These are phyloP conservation scores for Capromys pilorides DNA, from an alignment of 2,797 vertebrate genomes.

Conservation along the genomic window DNA sequence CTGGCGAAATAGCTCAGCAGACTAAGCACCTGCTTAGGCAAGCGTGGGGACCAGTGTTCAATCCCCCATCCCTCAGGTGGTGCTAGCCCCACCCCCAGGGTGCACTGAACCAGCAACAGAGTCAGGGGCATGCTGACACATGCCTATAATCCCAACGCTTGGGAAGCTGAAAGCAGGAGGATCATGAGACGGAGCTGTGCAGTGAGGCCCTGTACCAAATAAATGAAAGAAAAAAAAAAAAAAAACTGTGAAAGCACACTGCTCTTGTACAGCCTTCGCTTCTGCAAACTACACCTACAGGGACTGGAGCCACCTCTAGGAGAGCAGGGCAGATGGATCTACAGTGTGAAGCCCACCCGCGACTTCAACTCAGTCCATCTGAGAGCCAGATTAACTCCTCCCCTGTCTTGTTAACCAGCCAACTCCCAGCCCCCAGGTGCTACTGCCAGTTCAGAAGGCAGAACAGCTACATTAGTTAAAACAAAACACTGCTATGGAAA, in stretches of 20 bases:
- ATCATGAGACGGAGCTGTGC: too few relatives aligned
- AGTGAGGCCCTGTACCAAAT: too few relatives aligned
- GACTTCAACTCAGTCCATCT: neutral
- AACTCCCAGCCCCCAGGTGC: too few relatives aligned
- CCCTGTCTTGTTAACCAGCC: neutral
- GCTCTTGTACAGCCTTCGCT: neutral
- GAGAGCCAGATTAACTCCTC: neutral
- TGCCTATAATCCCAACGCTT: too few relatives aligned
- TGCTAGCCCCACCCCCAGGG: too few relatives aligned
- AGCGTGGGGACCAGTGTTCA: too few relatives aligned
- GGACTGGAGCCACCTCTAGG: neutral
- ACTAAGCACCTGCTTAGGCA: too few relatives aligned
- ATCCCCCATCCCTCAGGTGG: too few relatives aligned
- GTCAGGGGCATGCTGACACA: too few relatives aligned
- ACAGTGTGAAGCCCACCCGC: neutral
- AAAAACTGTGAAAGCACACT: neutral
- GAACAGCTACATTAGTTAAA: conserved; percentile 16
- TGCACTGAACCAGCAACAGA: too few relatives aligned
- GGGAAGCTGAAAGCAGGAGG: too few relatives aligned
- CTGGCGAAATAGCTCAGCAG: too few relatives aligned
- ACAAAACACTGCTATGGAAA: neutral
- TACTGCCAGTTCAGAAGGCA: neutral
- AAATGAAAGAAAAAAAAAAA: neutral
- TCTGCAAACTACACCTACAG: neutral
- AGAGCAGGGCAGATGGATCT: neutral